These are phyloP conservation scores for Diadophis punctatus DNA, from an alignment of 2,113 vertebrate genomes.

Conservation along the genomic window DNA sequence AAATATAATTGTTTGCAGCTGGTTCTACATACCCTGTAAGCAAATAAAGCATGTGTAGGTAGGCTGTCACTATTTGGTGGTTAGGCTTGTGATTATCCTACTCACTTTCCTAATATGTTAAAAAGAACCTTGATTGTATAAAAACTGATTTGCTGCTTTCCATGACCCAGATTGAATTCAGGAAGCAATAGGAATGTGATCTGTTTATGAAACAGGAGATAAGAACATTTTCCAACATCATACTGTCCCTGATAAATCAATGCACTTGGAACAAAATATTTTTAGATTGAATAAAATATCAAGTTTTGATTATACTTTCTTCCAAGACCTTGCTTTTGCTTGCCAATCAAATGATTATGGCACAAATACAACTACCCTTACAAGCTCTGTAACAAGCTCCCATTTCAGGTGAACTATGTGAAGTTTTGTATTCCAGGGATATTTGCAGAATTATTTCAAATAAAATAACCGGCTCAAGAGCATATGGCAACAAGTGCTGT, in stretches of 20 bases:
- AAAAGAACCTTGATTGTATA: neutral
- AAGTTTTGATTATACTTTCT: neutral
- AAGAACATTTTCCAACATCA: neutral
- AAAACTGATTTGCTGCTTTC: neutral
- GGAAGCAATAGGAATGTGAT: neutral
- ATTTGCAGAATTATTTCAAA: neutral
- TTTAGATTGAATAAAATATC: neutral
- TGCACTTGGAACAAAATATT: neutral
- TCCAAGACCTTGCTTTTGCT: neutral
- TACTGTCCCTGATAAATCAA: neutral
- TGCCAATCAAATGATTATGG: constrained; percentile 10
- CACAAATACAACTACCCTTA: neutral
- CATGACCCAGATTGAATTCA: neutral
- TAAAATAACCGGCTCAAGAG: neutral
- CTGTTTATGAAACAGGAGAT: constrained; percentile 1
- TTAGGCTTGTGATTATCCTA: constrained; percentile 21
- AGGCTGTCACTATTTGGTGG: neutral
- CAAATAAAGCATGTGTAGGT: neutral
- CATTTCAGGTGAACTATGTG: neutral
- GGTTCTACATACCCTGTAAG: neutral
- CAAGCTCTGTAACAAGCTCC: neutral
- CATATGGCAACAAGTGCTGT: neutral
- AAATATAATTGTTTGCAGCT: constrained; percentile 24
- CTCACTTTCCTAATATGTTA: neutral
- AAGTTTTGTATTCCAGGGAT: neutral